Base-by-base conservation (phyloP, 2,113 vertebrate genomes). In the Leptocoma aspasia region DNA sequence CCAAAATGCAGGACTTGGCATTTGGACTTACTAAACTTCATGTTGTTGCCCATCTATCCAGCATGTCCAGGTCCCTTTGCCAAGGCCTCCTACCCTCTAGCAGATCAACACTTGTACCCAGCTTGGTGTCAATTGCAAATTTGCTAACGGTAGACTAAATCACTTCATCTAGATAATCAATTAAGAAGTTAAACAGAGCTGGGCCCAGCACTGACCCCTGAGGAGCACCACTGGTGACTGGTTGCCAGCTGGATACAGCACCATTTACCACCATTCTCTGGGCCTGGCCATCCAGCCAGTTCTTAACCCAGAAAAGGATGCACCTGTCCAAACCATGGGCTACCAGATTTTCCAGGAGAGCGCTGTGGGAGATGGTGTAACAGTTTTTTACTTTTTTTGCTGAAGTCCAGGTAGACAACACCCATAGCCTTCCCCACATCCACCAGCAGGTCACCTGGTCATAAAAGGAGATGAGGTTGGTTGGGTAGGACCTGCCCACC, bases 61-160 rank as follows among this genome's bases (percentile, higher is more conserved):
- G 10, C 16, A 16, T 9, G 2, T 33, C 12, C 44, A 61, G 35
- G 28, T 77, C 16, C 13, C 45, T 41, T 19, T 77, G 28, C 28
- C 27, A 22, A 50, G 28, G 16, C 5, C 9, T 61, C 22, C 35
- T 41, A 61, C 20, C 3, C 11, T 39, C 15, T 28, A 39, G 7
- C 12, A 77, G 22, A 61, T 61, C 0, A 0, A 61, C 22, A 33
- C 13, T 26, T 0, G 1, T 9, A 26, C 22, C 22, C 28, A 61
- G 6, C 13, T 26, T 41, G 6, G 22, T 50, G 22, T 33, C 57
- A 50, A 12, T 6, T 27, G 35, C 13, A 49, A 39, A 49, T 61
- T 50, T 61, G 21, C 5, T 76, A 19, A 49, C 4, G 3, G 6
- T 33, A 20, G 35, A 39, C 16, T 41, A 20, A 41, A 50, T 33